Evolutionary conservation across 2,888 invertebrate species (phyloP).

Genomic region (Hoplodrina blanda): DNA sequence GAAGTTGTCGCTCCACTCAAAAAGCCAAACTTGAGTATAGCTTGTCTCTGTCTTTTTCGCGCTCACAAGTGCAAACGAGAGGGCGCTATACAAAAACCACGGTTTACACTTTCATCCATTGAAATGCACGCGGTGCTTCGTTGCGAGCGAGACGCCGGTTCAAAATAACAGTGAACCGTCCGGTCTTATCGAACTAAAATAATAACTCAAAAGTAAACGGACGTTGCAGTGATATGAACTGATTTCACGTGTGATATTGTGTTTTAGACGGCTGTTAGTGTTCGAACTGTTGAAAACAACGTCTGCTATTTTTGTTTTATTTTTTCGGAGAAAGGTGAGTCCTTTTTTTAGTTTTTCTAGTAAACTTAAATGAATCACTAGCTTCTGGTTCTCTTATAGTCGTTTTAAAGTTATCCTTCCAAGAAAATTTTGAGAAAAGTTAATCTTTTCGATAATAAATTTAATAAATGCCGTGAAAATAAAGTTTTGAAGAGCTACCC

Average conservation of each 20-base stretch:
- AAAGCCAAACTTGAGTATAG: constrained; percentile 79
- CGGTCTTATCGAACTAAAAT: constrained; percentile 81
- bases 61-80: constrained; percentile 78
- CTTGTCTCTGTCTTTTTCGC: constrained; percentile 77
- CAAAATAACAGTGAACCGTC: constrained; percentile 81
- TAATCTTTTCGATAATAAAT: not conserved
- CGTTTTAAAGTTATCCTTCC: not conserved
- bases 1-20: constrained; percentile 82
- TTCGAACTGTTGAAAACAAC: constrained; percentile 48
- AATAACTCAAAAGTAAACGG: constrained; percentile 75
- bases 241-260: constrained; percentile 73
- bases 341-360: constrained; percentile 33
- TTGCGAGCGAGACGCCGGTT: constrained; percentile 85
- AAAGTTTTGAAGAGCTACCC: not conserved
- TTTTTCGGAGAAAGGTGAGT: constrained; percentile 60
- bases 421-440: not conserved
- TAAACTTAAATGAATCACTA: constrained; percentile 27
- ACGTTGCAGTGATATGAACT: constrained; percentile 74
- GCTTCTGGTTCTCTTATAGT: constrained; percentile 3
- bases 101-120: constrained; percentile 89
- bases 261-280: constrained; percentile 61
- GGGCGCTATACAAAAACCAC: constrained; percentile 89
- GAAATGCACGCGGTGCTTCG: constrained; percentile 89
- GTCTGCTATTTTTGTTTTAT: constrained; percentile 27
- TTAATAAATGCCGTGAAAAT: no score